phyloP scores from a whole-genome alignment of 1,140 invertebrate species.

The Carcinoscorpius rotundicauda region DNA sequence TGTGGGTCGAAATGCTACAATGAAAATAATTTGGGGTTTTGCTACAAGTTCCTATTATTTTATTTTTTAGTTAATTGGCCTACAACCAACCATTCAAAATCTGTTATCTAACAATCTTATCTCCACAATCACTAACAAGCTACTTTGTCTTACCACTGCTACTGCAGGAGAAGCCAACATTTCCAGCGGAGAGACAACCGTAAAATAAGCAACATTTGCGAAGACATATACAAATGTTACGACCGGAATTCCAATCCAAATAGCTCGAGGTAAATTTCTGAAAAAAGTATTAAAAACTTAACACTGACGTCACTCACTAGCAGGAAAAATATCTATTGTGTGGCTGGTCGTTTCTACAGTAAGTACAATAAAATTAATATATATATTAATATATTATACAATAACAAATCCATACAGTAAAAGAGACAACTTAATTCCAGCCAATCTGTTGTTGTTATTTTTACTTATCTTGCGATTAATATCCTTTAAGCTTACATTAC shows the following conservation, averaged over 20 bases:
- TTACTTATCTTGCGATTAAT: too few relatives aligned
- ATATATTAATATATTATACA: not conserved
- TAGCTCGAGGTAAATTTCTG: constrained; percentile 72
- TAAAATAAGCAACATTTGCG: constrained; percentile 80
- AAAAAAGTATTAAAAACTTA: constrained; percentile 17
- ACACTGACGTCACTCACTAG: not conserved
- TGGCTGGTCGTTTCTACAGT: not conserved
- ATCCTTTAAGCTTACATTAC: too few relatives aligned
- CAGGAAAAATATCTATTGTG: not conserved
- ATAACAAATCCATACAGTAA: not conserved
- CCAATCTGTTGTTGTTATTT: too few relatives aligned
- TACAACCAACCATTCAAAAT: too few relatives aligned
- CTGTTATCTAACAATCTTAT: too few relatives aligned
- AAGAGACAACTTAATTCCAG: too few relatives aligned
- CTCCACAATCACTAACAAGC: constrained; percentile 6
- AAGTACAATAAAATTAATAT: not conserved
- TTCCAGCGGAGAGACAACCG: constrained; percentile 63
- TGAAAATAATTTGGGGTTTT: too few relatives aligned
- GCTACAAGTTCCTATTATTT: too few relatives aligned
- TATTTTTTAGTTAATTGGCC: too few relatives aligned
- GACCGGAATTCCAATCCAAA: constrained; percentile 72
- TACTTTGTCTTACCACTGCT: constrained; percentile 52
- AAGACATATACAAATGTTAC: constrained; percentile 80
- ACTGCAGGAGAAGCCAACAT: constrained; percentile 65
- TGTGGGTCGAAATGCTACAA: too few relatives aligned